phyloP scores from a whole-genome alignment of 2,888 invertebrate genomes.

The Dynastes tityus region DNA sequence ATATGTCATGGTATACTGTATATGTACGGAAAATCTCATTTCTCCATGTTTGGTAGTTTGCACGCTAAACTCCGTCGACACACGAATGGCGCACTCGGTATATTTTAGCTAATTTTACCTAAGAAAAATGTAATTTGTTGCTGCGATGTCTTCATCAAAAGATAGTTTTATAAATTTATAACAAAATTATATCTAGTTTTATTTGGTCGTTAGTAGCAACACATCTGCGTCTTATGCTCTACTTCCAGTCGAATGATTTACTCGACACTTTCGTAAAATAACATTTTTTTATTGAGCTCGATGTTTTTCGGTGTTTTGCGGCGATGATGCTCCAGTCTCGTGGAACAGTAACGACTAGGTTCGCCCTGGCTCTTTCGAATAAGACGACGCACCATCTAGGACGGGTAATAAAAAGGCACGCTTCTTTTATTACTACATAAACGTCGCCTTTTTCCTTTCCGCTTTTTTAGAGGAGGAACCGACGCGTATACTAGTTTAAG shows the following conservation, averaged over 20 bases:
- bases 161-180: no score
- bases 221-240: slow-evolving; percentile 38
- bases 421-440: slow-evolving; percentile 42
- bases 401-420: slow-evolving; percentile 40
- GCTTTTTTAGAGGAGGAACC: slow-evolving; percentile 13
- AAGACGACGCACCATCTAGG: slow-evolving; percentile 11
- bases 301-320: not conserved
- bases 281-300: slow-evolving; percentile 32
- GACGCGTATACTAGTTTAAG: not conserved
- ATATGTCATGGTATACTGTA: no score
- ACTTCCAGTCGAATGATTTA: slow-evolving; percentile 38
- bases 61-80: no score
- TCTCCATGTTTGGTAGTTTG: no score
- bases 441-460: slow-evolving; percentile 40
- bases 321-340: slow-evolving; percentile 17
- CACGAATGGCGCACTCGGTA: no score
- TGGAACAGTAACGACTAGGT: not conserved
- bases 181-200: no score
- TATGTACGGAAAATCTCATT: no score
- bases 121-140: not conserved
- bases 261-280: slow-evolving; percentile 25
- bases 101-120: no score
- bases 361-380: slow-evolving; percentile 3
- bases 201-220: slow-evolving; percentile 32
- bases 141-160: not conserved